These are phyloP conservation scores for Rhinella marina DNA, from an alignment of 2,797 vertebrate genomes.

Conservation along the genomic window DNA sequence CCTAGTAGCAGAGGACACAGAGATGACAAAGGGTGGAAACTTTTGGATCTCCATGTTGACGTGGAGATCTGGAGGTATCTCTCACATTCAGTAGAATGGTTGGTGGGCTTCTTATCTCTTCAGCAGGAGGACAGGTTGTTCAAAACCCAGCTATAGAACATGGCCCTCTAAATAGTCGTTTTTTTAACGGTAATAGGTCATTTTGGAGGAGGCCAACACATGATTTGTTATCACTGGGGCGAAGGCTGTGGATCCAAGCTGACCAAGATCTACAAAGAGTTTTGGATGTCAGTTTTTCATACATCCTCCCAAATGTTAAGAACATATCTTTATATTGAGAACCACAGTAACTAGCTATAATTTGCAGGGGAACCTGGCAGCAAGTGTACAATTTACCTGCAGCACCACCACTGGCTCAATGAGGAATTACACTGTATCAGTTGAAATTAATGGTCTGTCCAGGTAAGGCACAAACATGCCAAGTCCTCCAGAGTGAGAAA, in stretches of 20 bases:
- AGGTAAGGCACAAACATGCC: not conserved
- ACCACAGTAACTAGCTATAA: not conserved
- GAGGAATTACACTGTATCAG: not conserved
- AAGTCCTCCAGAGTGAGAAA: not conserved
- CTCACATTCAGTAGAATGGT: not conserved
- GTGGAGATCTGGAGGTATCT: not conserved
- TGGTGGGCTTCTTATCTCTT: not conserved
- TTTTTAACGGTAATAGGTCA: not conserved
- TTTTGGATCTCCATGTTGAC: not conserved
- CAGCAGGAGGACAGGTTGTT: not conserved
- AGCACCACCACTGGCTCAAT: not conserved
- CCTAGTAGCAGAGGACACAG: not conserved
- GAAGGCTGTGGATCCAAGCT: too few relatives aligned
- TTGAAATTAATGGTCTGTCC: not conserved
- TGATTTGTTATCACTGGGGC: not conserved
- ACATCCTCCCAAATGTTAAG: not conserved
- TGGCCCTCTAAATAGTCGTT: not conserved
- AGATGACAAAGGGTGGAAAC: not conserved
- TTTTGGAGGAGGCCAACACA: not conserved
- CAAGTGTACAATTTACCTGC: not conserved
- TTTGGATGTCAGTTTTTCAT: not conserved
- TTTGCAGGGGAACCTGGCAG: not conserved
- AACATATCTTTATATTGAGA: not conserved
- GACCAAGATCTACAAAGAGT: not conserved
- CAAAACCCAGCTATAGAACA: not conserved